Percentiles rank a stretch among this genome's conserved stretches.
phyloP scores from a whole-genome alignment of 30 jellyfish, hydroid and myxozoan species.

The Aurelia aurita region DNA sequence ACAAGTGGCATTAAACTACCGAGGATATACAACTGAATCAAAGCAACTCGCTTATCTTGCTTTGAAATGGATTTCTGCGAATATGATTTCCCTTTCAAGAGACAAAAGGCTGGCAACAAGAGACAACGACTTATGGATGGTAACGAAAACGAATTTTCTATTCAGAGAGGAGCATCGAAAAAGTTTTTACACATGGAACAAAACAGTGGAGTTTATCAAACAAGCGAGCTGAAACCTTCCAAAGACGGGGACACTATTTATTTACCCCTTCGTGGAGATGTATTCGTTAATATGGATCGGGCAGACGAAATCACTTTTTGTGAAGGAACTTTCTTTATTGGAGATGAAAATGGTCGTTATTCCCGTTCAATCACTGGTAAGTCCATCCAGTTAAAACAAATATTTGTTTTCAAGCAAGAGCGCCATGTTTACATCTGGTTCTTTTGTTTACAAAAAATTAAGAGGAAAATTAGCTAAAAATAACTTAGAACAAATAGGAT shows the following conservation, averaged over 20 bases:
- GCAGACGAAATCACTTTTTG: conserved; percentile 40
- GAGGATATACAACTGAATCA: no score
- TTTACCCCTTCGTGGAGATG: conserved; percentile 35
- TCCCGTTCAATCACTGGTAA: conserved; percentile 17
- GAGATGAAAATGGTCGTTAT: conserved; percentile 25
- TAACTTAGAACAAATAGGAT: no score
- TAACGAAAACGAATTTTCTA: not conserved
- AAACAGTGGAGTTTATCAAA: conserved; percentile 34
- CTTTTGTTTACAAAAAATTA: no score
- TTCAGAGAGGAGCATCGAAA: not conserved
- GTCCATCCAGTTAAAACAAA: not conserved
- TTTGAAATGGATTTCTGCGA: no score
- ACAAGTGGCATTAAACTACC: no score
- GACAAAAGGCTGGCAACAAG: not conserved
- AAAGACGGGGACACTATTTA: conserved; percentile 36
- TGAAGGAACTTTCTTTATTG: conserved; percentile 28
- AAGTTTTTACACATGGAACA: conserved; percentile 2
- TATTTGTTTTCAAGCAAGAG: not conserved
- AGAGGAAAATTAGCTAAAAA: no score
- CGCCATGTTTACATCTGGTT: no score
- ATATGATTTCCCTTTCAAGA: not conserved
- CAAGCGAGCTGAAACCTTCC: conserved; percentile 26
- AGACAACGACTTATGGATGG: not conserved
- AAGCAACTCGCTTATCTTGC: no score
- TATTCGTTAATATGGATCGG: conserved; percentile 16